phyloP scores from a whole-genome alignment of 1,140 invertebrate genomes.

The Anoplophora glabripennis region DNA sequence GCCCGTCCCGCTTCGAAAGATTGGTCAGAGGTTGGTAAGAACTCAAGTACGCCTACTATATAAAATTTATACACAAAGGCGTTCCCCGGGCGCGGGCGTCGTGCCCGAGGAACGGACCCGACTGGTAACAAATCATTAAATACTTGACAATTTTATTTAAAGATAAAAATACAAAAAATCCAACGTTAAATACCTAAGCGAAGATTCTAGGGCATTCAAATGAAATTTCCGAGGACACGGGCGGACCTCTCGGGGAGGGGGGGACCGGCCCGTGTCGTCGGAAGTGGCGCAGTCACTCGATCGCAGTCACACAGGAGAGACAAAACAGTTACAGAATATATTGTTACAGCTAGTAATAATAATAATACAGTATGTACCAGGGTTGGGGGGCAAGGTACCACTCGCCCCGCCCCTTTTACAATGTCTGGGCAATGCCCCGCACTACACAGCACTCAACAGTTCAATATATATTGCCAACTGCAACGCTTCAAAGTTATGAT shows the following conservation, averaged over 20 bases:
- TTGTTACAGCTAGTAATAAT: constrained; percentile 44
- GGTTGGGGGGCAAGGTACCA: constrained; percentile 8
- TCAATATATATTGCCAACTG: constrained; percentile 28
- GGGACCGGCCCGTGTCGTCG: neutral
- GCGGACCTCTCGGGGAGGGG: constrained; percentile 14
- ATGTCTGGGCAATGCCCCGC: constrained; percentile 34
- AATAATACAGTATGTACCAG: constrained; percentile 46
- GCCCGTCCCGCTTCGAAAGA: constrained; percentile 1
- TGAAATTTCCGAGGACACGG: constrained; percentile 1
- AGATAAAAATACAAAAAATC: constrained; percentile 19
- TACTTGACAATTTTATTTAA: constrained; percentile 16
- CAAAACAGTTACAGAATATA: constrained; percentile 40
- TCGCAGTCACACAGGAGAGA: constrained; percentile 24
- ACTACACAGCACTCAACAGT: constrained; percentile 44
- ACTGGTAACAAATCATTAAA: constrained; percentile 16
- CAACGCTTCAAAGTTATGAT: constrained; percentile 64
- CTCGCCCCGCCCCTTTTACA: constrained; percentile 22
- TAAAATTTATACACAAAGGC: constrained; percentile 12
- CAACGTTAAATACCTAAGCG: constrained; percentile 20
- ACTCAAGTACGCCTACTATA: neutral
- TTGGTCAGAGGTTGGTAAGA: constrained; percentile 15
- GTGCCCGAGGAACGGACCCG: too few species aligned
- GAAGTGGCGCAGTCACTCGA: neutral
- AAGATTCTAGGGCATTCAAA: constrained; percentile 14
- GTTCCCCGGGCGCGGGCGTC: neutral